These are phyloP conservation scores for Denticeps clupeoides DNA, from an alignment of 2,797 vertebrate species.

Conservation along the genomic window DNA sequence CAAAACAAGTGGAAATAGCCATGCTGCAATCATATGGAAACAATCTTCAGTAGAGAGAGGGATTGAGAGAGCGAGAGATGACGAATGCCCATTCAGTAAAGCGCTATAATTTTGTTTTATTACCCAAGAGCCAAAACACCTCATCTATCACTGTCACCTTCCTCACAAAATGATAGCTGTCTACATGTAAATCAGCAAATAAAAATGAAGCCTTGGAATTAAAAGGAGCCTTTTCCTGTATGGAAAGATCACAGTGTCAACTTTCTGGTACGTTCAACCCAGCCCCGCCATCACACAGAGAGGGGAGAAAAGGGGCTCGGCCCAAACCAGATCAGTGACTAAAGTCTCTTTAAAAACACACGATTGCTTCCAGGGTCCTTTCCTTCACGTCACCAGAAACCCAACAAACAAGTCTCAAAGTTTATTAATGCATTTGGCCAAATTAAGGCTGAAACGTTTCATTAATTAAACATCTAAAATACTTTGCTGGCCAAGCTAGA, in stretches of 20 bases:
- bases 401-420: too few species aligned
- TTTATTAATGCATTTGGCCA: too few species aligned
- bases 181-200: slow-evolving; percentile 30
- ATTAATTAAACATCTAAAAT: too few species aligned
- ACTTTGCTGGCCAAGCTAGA: not conserved
- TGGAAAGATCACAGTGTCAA: slow-evolving; percentile 13
- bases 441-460: too few species aligned
- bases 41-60: slow-evolving; percentile 21
- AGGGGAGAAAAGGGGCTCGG: slow-evolving; percentile 2
- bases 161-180: slow-evolving; percentile 33
- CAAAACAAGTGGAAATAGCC: slow-evolving; percentile 8
- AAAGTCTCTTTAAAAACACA: slow-evolving; percentile 13
- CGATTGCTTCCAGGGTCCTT: too few species aligned
- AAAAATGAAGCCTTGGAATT: slow-evolving; percentile 21
- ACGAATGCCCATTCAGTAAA: slow-evolving; percentile 23
- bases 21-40: slow-evolving; percentile 33
- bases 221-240: slow-evolving; percentile 17
- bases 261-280: slow-evolving; percentile 24
- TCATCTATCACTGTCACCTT: slow-evolving; percentile 33
- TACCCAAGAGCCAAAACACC: slow-evolving; percentile 35
- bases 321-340: slow-evolving; percentile 16
- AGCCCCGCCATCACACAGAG: slow-evolving; percentile 3
- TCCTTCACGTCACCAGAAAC: too few species aligned
- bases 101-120: slow-evolving; percentile 30
- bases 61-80: slow-evolving; percentile 12